Evolutionary conservation across 1,140 invertebrate genomes (phyloP), one percentile per base, ranked within the genome.

Genomic region (Drosophila virilis): DNA sequence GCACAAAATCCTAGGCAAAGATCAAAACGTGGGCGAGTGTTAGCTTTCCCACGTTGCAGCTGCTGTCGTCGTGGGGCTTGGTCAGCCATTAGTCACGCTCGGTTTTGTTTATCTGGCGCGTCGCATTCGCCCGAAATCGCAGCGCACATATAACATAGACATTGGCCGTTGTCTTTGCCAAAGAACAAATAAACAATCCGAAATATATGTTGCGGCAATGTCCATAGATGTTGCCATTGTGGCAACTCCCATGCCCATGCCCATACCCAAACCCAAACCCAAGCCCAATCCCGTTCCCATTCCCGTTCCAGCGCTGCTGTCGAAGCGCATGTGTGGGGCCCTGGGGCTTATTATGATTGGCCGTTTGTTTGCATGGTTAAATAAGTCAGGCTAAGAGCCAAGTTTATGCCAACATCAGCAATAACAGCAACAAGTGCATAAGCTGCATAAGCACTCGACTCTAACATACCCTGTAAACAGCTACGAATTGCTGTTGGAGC

Each of bases 41-140:
- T 40, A 46, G 65, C 64, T 68, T 73, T 73, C 70, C 70, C 70
- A 73, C 70, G 70, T 73, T 73, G 55, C 10, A 12, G 58, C 40
- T 28, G 61, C 37, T 12, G 22, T 40, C 13, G 45, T 6, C 5
- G 46, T 50, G 22, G 70, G 70, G 70, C 64, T 73, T 73, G 70
- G 70, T 68, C 70, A 73, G 62, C 70, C 65, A 73, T 73, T 73
- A 73, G 70, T 73, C 70, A 73, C 48, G 64, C 70, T 68, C 42
- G 60, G 64, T 22, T 73, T 66, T 73, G 55, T 73, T 67, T 60
- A 59, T 59, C 48, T 68, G 55, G 38, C 45, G 64, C 59, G 48
- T 45, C 37, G 38, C 10, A 37, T 70, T 60, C 43, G 57, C 57
- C 32, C 40, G 55, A 58, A 58, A 43, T 58, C 28, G 55, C 55